phyloP scores from a whole-genome alignment of 2,888 invertebrate species.

The Aphidius colemani region DNA sequence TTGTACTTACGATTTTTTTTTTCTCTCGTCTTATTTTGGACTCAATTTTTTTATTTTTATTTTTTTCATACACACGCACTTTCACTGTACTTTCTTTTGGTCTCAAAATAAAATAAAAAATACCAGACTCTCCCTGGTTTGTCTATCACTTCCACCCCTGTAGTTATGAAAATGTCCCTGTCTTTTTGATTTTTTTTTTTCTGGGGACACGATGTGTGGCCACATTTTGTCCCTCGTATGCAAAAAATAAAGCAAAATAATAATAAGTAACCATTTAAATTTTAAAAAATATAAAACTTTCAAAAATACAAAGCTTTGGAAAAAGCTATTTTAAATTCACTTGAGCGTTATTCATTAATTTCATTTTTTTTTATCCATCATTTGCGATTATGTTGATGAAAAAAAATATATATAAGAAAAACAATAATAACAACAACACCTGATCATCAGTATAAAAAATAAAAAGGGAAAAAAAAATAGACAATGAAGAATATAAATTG shows the following conservation, averaged over 20 bases:
- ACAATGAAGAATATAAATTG: no score
- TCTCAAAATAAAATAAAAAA: slow-evolving; percentile 36
- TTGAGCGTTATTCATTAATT: no score
- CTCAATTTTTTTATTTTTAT: slow-evolving; percentile 12
- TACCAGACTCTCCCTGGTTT: slow-evolving; percentile 54
- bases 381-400: background rate
- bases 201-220: slow-evolving; percentile 9
- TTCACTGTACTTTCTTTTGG: slow-evolving; percentile 4
- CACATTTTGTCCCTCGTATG: slow-evolving; percentile 2
- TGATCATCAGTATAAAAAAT: slow-evolving; percentile 11
- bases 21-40: slow-evolving; percentile 26
- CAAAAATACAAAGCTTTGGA: no score
- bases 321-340: no score
- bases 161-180: slow-evolving; percentile 36
- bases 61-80: slow-evolving; percentile 15
- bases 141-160: slow-evolving; percentile 50
- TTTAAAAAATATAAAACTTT: no score
- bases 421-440: slow-evolving; percentile 2
- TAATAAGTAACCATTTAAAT: no score
- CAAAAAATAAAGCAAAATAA: no score
- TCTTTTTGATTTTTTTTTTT: slow-evolving; percentile 43
- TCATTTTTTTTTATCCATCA: background rate
- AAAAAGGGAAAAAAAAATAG: slow-evolving; percentile 1
- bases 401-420: slow-evolving; percentile 7
- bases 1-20: slow-evolving; percentile 28